Conservation (phyloP, 37 sponge, comb jelly and placozoan genomes). For the Tethya wilhelma region DNA sequence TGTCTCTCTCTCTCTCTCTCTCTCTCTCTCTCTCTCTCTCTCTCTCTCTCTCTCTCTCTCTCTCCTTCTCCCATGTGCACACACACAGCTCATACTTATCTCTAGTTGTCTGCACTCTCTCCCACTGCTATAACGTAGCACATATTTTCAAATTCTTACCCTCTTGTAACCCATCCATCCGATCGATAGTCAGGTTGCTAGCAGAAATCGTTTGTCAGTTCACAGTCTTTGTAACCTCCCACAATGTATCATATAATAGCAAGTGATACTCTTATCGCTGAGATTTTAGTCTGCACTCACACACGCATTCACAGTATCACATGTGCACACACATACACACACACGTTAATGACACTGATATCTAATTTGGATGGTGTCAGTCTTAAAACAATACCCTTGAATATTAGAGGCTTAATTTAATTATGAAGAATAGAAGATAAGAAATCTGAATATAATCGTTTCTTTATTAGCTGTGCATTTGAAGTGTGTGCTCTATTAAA, state of each 20-base stretch:
- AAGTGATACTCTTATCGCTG: no score
- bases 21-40: constrained; percentile 3
- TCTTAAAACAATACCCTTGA: background rate
- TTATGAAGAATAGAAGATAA: no score
- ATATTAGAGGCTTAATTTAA: no score
- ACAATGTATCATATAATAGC: no score
- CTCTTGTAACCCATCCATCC: background rate
- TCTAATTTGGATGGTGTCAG: background rate
- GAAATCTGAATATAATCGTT: no score
- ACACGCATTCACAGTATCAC: background rate
- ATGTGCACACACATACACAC: background rate
- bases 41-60: background rate
- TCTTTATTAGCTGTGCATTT: no score
- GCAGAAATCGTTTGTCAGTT: no score
- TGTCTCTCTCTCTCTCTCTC: background rate
- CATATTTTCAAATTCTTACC: background rate
- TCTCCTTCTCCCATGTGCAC: background rate
- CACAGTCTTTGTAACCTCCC: no score
- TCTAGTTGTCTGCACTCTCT: background rate
- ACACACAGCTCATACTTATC: background rate
- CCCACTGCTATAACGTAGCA: background rate
- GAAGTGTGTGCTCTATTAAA: no score
- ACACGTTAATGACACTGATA: background rate
- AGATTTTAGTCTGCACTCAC: background rate
- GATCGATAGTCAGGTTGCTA: background rate